phyloP scores from a whole-genome alignment of 2,113 vertebrate genomes.

The Gopherus flavomarginatus region DNA sequence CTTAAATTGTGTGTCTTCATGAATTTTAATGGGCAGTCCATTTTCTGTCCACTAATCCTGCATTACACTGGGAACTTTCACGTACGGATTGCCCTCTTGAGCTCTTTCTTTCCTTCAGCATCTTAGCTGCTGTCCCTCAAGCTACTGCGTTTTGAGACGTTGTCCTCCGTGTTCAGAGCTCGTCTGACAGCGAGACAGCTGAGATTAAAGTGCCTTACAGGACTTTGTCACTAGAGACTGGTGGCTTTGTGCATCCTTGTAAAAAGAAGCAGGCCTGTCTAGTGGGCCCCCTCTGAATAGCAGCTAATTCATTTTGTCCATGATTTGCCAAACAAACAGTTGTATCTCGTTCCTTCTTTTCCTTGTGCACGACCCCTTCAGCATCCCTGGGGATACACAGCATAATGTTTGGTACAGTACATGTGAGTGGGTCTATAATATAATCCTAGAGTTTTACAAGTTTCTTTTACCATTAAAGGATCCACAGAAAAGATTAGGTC shows the following conservation, averaged over 20 bases:
- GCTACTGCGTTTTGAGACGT: constrained; percentile 14
- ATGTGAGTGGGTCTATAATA: background rate
- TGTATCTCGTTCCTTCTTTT: background rate
- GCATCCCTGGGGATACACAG: accelerated
- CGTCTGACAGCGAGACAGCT: background rate
- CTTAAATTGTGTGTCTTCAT: constrained; percentile 69
- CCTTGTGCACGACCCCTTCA: background rate
- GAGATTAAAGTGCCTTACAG: background rate
- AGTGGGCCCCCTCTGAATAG: background rate
- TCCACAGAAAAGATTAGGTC: background rate
- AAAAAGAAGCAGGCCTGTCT: background rate
- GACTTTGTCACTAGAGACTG: background rate
- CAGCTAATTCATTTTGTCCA: background rate
- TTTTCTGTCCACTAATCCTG: constrained; percentile 71
- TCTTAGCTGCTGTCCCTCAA: background rate
- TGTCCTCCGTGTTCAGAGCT: constrained; percentile 13
- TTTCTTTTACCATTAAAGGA: constrained; percentile 6
- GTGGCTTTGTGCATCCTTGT: background rate
- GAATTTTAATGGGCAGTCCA: constrained; percentile 77
- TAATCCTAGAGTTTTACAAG: accelerated
- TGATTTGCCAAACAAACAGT: accelerated
- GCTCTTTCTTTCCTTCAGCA: constrained; percentile 29
- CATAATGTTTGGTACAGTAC: background rate
- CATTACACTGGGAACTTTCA: constrained; percentile 62
- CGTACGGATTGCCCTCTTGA: constrained; percentile 34